Evolutionary conservation across 2,888 invertebrate genomes (phyloP), one percentile per base, ranked within the genome.

Genomic region (Rhorus exstirpatorius): DNA sequence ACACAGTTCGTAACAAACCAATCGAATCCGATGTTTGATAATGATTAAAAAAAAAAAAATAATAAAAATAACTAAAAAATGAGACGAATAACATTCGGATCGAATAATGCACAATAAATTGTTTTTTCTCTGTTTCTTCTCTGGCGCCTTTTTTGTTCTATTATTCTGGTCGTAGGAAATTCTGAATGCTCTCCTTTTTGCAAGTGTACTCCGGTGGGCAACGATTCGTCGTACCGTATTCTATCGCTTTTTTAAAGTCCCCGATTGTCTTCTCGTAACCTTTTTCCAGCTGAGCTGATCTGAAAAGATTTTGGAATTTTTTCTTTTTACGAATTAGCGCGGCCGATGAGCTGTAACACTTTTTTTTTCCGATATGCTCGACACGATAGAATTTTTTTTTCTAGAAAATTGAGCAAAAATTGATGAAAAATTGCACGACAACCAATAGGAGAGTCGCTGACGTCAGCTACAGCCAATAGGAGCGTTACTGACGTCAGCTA

Each of bases 241-340:
- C 94, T 2, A 96, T 94, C 0, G 96, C 96, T 84, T 95, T 94
- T 88, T 95, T 95, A 86, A 96, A 94, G 70, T 96, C 95, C 44
- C 93, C 92, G 2, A 96, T 94, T 44, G 96, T 93, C 84, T 94
- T 94, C 84, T 95, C 95, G 87, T 96, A 97, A 44, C 95, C 95
- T 17, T 94, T 93, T 85, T 94, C 93, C 70, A 93, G 91, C 19
- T 93, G 89, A 49, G 93, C 93, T 84, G 94, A 93, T 77, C 96
- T 96, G 93, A 26, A 93, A 84, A 71, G n/a, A 70, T 41, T 79
- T 81, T 10, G 14, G n/a, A n/a, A n/a, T n/a, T n/a, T n/a, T n/a
- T n/a, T n/a, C n/a, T n/a, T n/a, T n/a, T n/a, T n/a, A n/a, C n/a
- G n/a, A n/a, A n/a, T n/a, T n/a, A n/a, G 49, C 8, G 49, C 19